Base-by-base conservation (phyloP, 2,113 vertebrate species). In the Aix galericulata region DNA sequence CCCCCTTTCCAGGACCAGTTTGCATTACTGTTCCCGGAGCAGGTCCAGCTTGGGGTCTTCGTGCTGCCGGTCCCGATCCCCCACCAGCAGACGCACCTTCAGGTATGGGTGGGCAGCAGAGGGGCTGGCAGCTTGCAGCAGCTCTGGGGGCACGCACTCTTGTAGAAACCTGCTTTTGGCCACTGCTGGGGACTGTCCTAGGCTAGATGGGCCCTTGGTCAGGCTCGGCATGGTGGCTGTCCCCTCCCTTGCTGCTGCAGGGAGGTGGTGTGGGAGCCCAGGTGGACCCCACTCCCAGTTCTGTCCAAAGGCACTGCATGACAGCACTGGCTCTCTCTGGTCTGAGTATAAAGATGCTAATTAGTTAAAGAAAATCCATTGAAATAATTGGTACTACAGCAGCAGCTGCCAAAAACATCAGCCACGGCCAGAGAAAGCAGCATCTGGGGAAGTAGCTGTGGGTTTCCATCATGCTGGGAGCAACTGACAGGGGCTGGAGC, bases 1-100 rank as follows among this genome's bases (percentile, higher is more conserved):
- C 67, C 92, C 96, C 23, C 96, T 97, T 40, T 91, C 97, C 96
- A 98, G 97, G 79, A 95, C 79, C 86, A 86, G 82, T 87, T 96
- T 94, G 81, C 97, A 96, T 87, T 97, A 93, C 91, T 98, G 97
- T 89, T 96, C 98, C 88, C 96, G 95, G 48, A 98, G 97, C 94
- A 98, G 97, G 56, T 98, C 97, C 56, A 98, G 97, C 89, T 98
- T 97, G 0, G 97, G 97, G 73, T 98, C 98, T 59, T 98, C 97
- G 0, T 98, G 98, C 96, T 98, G 98, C 98, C 95, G 94, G 25
- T 99, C 99, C 6, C 98, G 98, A 87, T 99, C 99, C 2, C 98
- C 99, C 2, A 95, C 98, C 93, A 97, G 97, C 97, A 98, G 98
- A 88, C 98, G 98, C 73, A 94, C 97, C 96, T 98, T 98, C 98